Conservation (phyloP, 2,113 vertebrate genomes). For the Campylomormyrus numenius region DNA sequence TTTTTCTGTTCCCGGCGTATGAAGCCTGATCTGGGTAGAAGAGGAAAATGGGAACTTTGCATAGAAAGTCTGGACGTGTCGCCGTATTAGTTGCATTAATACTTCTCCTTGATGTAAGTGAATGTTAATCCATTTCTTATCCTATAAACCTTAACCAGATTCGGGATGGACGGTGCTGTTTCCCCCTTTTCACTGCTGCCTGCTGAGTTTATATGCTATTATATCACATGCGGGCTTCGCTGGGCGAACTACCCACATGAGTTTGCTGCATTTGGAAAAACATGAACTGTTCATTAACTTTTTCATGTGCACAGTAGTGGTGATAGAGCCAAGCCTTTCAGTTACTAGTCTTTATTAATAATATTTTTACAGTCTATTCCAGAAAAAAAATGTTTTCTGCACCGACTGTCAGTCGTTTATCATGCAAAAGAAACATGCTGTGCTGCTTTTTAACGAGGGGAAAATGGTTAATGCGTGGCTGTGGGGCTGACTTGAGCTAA, state of each 20-base stretch:
- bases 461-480: conserved; percentile 35
- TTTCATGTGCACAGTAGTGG: background rate
- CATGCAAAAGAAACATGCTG: background rate
- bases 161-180: background rate
- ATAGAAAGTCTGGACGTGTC: conserved; percentile 49
- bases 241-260: background rate
- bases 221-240: background rate
- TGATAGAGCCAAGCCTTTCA: background rate
- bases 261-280: background rate
- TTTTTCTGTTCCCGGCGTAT: conserved; percentile 37
- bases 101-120: conserved; percentile 60
- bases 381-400: background rate
- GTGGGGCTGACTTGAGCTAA: conserved; percentile 49
- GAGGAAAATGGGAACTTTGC: conserved; percentile 54
- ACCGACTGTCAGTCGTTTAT: background rate
- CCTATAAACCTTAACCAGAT: background rate
- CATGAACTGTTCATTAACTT: background rate
- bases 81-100: conserved; percentile 49
- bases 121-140: background rate
- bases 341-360: background rate
- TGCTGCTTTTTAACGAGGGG: background rate
- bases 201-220: background rate
- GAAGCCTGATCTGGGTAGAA: conserved; percentile 49
- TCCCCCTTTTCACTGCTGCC: background rate
- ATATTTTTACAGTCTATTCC: background rate